A percentile compares a stretch with the other conserved stretches of the same genome.
Evolutionary conservation across 2,888 invertebrate species (phyloP).

Genomic region (Melanotus villosus): DNA sequence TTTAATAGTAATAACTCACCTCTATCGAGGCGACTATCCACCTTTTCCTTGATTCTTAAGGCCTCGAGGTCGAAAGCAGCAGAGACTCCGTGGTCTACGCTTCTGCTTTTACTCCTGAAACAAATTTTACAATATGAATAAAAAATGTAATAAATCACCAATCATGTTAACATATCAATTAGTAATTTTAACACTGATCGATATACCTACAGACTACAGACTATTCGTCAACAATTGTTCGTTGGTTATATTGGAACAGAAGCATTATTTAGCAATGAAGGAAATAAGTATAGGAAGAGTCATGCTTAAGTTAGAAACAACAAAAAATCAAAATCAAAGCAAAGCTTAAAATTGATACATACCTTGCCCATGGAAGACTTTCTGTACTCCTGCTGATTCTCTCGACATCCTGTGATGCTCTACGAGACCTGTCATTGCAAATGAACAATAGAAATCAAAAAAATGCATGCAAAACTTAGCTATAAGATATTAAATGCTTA

Average conservation of each 20-base stretch:
- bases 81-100: slow-evolving; percentile 91
- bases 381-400: slow-evolving; percentile 67
- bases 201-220: not conserved
- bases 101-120: slow-evolving; percentile 91
- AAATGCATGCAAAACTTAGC: slow-evolving; percentile 52
- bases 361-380: slow-evolving; percentile 64
- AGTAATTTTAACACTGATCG: not conserved
- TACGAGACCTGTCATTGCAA: slow-evolving; percentile 81
- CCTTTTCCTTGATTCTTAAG: slow-evolving; percentile 85
- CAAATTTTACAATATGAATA: too few relatives aligned
- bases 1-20: slow-evolving; percentile 64
- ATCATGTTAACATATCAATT: too few relatives aligned
- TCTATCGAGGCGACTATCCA: slow-evolving; percentile 84
- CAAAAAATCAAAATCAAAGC: not conserved
- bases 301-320: not conserved
- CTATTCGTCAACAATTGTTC: too few relatives aligned
- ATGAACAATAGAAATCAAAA: slow-evolving; percentile 62
- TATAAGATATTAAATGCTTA: slow-evolving; percentile 50
- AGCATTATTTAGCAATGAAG: not conserved
- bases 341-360: slow-evolving; percentile 50
- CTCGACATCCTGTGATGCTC: slow-evolving; percentile 86
- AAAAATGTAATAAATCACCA: too few relatives aligned
- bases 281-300: not conserved
- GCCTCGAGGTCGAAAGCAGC: slow-evolving; percentile 89
- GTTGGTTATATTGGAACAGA: not conserved